phyloP scores from a whole-genome alignment of 2,888 invertebrate genomes.

The Tenthredo distinguenda region DNA sequence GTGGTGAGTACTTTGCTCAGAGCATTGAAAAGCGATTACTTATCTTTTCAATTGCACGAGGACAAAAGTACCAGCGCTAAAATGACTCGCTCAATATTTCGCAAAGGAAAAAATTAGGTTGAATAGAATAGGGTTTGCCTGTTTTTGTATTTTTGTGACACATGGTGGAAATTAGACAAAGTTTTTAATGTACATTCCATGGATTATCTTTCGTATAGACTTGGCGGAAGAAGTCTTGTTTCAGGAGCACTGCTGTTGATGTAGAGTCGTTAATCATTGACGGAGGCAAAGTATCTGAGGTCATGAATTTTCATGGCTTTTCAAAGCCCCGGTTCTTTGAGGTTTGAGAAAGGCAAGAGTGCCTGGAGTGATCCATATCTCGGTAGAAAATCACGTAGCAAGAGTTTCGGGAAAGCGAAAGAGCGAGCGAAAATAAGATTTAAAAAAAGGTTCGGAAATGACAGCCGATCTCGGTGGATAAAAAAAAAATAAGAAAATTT shows the following conservation, averaged over 20 bases:
- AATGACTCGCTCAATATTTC: neutral
- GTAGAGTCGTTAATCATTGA: neutral
- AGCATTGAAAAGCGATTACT: conserved; percentile 6
- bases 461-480: neutral
- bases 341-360: neutral
- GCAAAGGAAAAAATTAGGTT: neutral
- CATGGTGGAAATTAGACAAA: neutral
- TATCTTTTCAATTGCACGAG: neutral
- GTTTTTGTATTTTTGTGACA: neutral
- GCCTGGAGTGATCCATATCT: neutral
- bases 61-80: neutral
- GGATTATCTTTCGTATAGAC: neutral
- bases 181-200: neutral
- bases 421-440: neutral
- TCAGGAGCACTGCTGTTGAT: too few species aligned
- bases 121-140: neutral
- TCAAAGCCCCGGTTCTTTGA: conserved; percentile 16
- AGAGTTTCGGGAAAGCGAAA: neutral
- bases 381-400: conserved; percentile 16
- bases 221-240: neutral
- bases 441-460: neutral
- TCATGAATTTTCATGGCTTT: conserved; percentile 32
- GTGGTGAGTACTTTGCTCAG: neutral
- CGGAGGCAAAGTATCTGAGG: neutral
- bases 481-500: neutral